A percentile compares a stretch with the other conserved stretches of the same genome.
Conservation (phyloP, 64 coral and sea anemone genomes). For the Stylophora pistillata region DNA sequence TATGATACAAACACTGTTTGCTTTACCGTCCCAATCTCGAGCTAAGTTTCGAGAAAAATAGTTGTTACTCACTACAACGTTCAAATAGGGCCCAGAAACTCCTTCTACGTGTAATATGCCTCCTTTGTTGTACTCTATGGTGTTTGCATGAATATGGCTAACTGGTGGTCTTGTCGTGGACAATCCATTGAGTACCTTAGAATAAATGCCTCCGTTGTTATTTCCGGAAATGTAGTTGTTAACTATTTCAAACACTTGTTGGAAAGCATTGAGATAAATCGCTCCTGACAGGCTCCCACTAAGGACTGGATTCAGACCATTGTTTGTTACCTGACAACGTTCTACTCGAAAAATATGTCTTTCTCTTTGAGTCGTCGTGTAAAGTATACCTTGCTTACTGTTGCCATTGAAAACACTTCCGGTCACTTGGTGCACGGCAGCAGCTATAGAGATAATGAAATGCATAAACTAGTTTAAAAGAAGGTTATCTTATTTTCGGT, state of each 20-base stretch:
- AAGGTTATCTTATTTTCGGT: too few species aligned
- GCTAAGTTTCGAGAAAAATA: slow-evolving; percentile 40
- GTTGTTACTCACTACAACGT: slow-evolving; percentile 34
- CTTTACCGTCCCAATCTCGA: background rate
- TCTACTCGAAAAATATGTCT: too few species aligned
- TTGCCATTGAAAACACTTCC: too few species aligned
- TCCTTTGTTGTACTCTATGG: slow-evolving; percentile 9
- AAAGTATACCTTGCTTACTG: too few species aligned
- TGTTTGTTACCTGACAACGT: too few species aligned
- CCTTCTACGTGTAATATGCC: background rate
- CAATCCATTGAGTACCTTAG: background rate
- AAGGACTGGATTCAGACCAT: too few species aligned
- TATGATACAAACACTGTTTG: slow-evolving; percentile 33
- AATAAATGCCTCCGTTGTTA: slow-evolving; percentile 39
- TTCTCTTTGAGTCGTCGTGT: too few species aligned
- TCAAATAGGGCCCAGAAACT: background rate
- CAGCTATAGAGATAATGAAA: background rate
- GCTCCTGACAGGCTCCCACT: too few species aligned
- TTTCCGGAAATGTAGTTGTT: too few species aligned
- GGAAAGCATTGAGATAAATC: too few species aligned
- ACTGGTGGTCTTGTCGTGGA: background rate
- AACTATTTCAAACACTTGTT: too few species aligned
- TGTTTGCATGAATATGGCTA: background rate
- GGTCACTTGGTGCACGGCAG: background rate
- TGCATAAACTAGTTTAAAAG: too few species aligned